These are phyloP conservation scores for Calliopsis andreniformis DNA, from an alignment of 1,140 invertebrate species.

Conservation along the genomic window DNA sequence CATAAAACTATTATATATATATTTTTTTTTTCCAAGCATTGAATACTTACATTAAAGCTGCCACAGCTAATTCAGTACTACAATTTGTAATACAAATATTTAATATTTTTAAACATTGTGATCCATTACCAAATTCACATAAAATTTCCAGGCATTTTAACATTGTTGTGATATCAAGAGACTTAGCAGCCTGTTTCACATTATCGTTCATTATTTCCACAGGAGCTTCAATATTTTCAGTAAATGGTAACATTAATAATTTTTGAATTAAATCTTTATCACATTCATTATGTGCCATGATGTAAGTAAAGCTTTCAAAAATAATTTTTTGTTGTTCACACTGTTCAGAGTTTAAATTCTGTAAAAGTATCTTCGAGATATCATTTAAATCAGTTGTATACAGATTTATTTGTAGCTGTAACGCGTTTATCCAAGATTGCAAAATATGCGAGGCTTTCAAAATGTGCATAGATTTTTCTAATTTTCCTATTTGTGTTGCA, in stretches of 20 bases:
- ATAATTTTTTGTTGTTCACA: slow-evolving; percentile 40
- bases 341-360: slow-evolving; percentile 43
- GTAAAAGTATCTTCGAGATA: slow-evolving; percentile 54
- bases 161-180: slow-evolving; percentile 64
- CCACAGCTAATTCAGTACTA: slow-evolving; percentile 64
- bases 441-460: slow-evolving; percentile 65
- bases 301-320: slow-evolving; percentile 68
- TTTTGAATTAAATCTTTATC: slow-evolving; percentile 66
- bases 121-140: slow-evolving; percentile 61
- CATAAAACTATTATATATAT: not conserved
- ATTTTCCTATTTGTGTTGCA: slow-evolving; percentile 58
- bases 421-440: slow-evolving; percentile 61
- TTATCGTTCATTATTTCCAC: slow-evolving; percentile 51
- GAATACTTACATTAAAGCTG: slow-evolving; percentile 69
- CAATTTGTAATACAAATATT: slow-evolving; percentile 55
- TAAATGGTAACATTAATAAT: slow-evolving; percentile 68
- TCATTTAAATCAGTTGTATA: slow-evolving; percentile 57
- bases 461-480: slow-evolving; percentile 58
- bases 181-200: slow-evolving; percentile 60
- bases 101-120: slow-evolving; percentile 66
- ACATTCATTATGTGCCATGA: slow-evolving; percentile 68
- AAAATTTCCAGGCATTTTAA: slow-evolving; percentile 70
- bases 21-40: slow-evolving; percentile 27
- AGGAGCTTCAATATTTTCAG: slow-evolving; percentile 44
- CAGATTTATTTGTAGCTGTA: slow-evolving; percentile 58